Base-by-base conservation (phyloP, 2,113 vertebrate species). In the Paradisaea rubra region DNA sequence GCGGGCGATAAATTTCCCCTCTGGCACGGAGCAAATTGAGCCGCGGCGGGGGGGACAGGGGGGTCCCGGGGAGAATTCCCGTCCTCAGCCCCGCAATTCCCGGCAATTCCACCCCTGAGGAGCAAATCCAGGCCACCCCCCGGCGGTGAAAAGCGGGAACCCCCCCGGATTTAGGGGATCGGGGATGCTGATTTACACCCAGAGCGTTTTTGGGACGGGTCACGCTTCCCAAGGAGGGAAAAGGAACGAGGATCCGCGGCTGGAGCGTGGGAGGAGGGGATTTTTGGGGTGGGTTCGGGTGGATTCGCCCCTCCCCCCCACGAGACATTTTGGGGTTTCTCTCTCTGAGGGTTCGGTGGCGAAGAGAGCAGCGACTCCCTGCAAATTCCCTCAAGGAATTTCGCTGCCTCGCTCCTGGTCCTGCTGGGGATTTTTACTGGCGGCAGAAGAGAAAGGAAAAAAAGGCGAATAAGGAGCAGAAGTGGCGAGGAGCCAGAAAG, bases 261-360 rank as follows among this genome's bases (percentile, higher is more conserved):
- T 23, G 31, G 49, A 63, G 37, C 13, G 20, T 3, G 28, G 61
- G 33, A 79, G 15, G 11, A 22, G 28, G 14, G 1, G 23, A 19
- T 1, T 24, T 44, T 72, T 68, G 73, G 68, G n/a, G 23, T 24
- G 25, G 28, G 19, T 12, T 50, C 21, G 63, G 33, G 52, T 10
- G 52, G 21, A 2, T 11, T 77, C 0, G 0, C 20, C 18, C 35
- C 35, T 35, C 35, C 28, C 35, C 5, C 2, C 0, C 0, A 12
- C 22, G 47, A 24, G 47, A 35, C 9, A 10, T 60, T 37, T 25
- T 60, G 2, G 30, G 11, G 12, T 8, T 82, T 37, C 39, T 64
- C 27, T 59, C 60, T 49, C 53, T 0, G 13, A 15, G 54, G 54
- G 21, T n/a, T 57, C 1, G 2, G 8, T 1, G 54, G 11, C 10